These are phyloP conservation scores for Pseudanteris insignis DNA, from an alignment of 2,888 invertebrate genomes.

Conservation along the genomic window DNA sequence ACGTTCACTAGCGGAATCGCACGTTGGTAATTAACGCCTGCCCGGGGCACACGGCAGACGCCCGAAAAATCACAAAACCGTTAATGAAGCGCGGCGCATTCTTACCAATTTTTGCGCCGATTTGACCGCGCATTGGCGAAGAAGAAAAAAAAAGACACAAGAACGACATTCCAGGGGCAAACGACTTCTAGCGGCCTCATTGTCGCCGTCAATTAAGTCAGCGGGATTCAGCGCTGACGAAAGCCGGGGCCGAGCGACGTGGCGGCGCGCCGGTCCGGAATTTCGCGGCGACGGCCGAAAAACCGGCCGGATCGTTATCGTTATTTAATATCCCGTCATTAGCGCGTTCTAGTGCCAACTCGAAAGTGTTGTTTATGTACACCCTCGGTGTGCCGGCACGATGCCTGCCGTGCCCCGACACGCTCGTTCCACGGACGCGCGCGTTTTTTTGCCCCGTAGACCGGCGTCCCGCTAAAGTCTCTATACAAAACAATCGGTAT, in stretches of 20 bases:
- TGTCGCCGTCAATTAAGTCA: constrained; percentile 61
- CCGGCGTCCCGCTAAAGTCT: constrained; percentile 28
- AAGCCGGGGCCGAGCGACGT: constrained; percentile 24
- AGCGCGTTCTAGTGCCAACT: constrained; percentile 62
- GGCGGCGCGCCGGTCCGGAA: constrained; percentile 44
- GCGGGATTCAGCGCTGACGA: constrained; percentile 50
- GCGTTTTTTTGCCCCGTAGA: constrained; percentile 34
- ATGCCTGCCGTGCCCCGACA: constrained; percentile 43
- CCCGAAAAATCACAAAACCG: constrained; percentile 18
- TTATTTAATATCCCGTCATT: constrained; percentile 67
- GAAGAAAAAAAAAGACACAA: no score
- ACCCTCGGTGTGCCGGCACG: constrained; percentile 48
- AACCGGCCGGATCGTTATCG: constrained; percentile 61
- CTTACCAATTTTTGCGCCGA: no score
- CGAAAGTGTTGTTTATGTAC: constrained; percentile 63
- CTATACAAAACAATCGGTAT: constrained; percentile 39
- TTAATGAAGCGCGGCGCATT: no score
- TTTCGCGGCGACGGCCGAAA: constrained; percentile 49
- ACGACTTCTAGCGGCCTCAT: constrained; percentile 49
- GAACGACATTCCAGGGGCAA: constrained; percentile 43
- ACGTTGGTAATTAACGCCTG: constrained; percentile 20
- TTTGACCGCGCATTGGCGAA: no score
- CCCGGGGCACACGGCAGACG: no score
- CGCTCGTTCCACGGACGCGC: constrained; percentile 12
- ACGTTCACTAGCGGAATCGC: neutral